These are phyloP conservation scores for Ophiothrix spiculata DNA, from an alignment of 35 echinoderm and acorn worm genomes.

Conservation along the genomic window DNA sequence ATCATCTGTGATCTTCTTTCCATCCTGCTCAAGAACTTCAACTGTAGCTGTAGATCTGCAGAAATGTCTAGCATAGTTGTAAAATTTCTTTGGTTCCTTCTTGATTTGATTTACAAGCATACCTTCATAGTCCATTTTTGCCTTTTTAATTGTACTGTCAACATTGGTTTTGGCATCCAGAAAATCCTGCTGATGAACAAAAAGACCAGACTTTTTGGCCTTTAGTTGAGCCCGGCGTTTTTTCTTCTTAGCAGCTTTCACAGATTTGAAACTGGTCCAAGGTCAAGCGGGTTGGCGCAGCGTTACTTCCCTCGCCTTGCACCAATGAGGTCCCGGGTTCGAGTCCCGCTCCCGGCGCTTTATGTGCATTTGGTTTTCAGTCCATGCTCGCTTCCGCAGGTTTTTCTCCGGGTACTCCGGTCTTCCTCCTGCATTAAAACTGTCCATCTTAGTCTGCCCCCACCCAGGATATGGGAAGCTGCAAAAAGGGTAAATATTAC, in stretches of 20 bases:
- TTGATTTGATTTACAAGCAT: constrained; percentile 34
- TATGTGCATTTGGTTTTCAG: too few relatives aligned
- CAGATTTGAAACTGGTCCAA: constrained; percentile 40
- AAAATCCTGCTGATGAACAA: constrained; percentile 15
- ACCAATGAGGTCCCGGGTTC: too few relatives aligned
- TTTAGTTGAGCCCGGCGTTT: constrained; percentile 15
- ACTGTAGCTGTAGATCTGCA: constrained; percentile 17
- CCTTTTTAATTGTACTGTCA: background rate
- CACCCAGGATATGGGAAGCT: too few relatives aligned
- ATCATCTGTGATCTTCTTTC: constrained; percentile 19
- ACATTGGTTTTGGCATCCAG: background rate
- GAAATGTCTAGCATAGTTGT: constrained; percentile 45
- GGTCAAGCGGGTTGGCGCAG: too few relatives aligned
- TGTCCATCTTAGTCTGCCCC: too few relatives aligned
- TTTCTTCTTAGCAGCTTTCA: background rate
- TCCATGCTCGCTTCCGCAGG: too few relatives aligned
- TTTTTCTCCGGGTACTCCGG: too few relatives aligned
- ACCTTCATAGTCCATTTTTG: constrained; percentile 32
- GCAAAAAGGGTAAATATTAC: too few relatives aligned
- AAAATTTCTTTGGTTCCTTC: constrained; percentile 42
- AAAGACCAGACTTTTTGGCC: constrained; percentile 11
- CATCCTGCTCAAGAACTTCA: constrained; percentile 15
- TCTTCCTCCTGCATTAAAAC: too few relatives aligned
- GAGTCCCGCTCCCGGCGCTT: too few relatives aligned
- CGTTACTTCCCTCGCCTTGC: too few relatives aligned